These are phyloP conservation scores for Bibio marci DNA, from an alignment of 2,888 invertebrate genomes.

Conservation along the genomic window DNA sequence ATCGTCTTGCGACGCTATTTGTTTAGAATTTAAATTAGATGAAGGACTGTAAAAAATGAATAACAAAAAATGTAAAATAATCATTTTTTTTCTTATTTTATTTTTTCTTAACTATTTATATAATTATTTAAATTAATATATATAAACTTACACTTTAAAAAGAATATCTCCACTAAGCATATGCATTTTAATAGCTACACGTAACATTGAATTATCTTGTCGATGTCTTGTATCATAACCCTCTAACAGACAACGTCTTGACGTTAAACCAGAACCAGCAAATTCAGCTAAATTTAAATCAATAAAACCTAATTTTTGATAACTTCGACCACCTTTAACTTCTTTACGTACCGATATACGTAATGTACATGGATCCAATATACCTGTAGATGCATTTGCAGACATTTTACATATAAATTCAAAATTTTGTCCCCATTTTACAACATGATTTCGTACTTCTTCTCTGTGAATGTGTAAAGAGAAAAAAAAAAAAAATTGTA, in stretches of 20 bases:
- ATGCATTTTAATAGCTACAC: constrained; percentile 79
- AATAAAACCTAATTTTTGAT: constrained; percentile 81
- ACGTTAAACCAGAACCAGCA: constrained; percentile 79
- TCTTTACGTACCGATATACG: constrained; percentile 92
- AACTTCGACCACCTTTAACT: constrained; percentile 43
- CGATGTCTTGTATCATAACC: constrained; percentile 86
- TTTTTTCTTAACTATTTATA: too few relatives aligned
- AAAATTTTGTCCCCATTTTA: constrained; percentile 83
- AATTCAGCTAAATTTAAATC: constrained; percentile 94
- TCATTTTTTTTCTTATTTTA: background rate
- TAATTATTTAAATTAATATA: background rate
- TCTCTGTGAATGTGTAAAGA: constrained; percentile 48
- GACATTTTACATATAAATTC: constrained; percentile 93
- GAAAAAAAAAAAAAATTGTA: constrained; percentile 6
- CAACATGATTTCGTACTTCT: constrained; percentile 85
- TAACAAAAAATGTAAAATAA: constrained; percentile 2
- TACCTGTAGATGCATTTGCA: constrained; percentile 86
- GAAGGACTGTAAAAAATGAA: constrained; percentile 35
- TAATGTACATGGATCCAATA: constrained; percentile 82
- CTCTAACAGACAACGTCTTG: constrained; percentile 79
- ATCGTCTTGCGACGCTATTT: constrained; percentile 31
- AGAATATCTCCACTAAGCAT: constrained; percentile 92
- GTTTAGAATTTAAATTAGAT: constrained; percentile 39
- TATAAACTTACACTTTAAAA: constrained; percentile 83
- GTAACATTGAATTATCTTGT: constrained; percentile 91